Base-by-base conservation (phyloP, 2,888 invertebrate species). In the Amphipoea lucens region DNA sequence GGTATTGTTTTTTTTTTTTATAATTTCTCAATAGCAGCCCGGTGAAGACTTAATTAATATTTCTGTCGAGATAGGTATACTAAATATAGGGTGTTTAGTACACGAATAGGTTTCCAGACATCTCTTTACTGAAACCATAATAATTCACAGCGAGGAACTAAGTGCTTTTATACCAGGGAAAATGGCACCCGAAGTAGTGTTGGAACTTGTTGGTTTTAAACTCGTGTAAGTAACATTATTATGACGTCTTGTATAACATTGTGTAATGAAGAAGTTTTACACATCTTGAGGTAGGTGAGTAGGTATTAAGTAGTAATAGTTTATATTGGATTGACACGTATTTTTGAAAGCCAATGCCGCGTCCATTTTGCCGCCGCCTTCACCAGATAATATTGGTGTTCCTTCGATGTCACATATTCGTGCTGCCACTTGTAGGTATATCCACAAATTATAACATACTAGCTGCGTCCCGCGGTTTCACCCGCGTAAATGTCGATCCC, bases 201-300 rank as follows among this genome's bases (percentile, higher is more conserved):
- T 36, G 51, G 40, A 81, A 81, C 42, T 68, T 81, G 57, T 68
- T 72, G 45, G 66, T 71, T 67, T 67, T 42, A 76, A 81, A 72
- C 67, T 65, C 36, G 29, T 29, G 40, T 63, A 62, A 71, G 71
- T 75, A 54, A 62, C 54, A 45, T 48, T 69, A 69, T 69, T 20
- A 71, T 63, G 45, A 71, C 48, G 42, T 45, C n/a, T 57, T 67
- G 45, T 36, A 29, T 60, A 70, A 62, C 20, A 63, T 48, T 57
- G 63, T 42, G 23, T 29, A 62, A 71, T 57, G 36, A 60, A 48
- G 20, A 81, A 76, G 57, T 65, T 29, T n/a, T 57, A 23, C 11
- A 11, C n/a, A n/a, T 57, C 11, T 57, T 57, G 23, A 23, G 9
- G 57, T 20, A 51, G 20, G 6, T 23, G 3, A 57, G 23, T 57